Base-by-base conservation (phyloP, 2,113 vertebrate genomes). In the Pristiophorus japonicus region DNA sequence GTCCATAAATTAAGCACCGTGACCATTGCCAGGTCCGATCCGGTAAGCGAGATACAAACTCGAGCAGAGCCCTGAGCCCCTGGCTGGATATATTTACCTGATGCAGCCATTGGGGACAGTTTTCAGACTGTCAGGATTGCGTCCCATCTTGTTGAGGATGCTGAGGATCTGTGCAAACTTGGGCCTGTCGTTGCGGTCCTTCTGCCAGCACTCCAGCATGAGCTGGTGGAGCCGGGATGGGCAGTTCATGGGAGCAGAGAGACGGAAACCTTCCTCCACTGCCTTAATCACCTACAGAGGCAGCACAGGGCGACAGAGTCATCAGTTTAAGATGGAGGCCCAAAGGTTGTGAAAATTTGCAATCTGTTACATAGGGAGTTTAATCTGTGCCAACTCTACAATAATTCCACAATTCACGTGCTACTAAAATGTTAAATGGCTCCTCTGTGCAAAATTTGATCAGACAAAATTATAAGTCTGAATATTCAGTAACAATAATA, bases 141-240 rank as follows among this genome's bases (percentile, higher is more conserved):
- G 98, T n/a, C 98, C 96, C 97, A 98, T 97, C 97, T 99, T 99
- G 97, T 97, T 98, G 96, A 99, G 97, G 96, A 98, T 97, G 2
- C 96, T 98, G 97, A 99, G 98, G 97, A 99, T 98, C 96, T 99
- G 98, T 0, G 98, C 98, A 97, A 99, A 99, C 96, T 97, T 98
- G 96, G 98, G 99, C 96, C 99, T 96, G 97, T 99, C 98, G 0
- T 97, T 98, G 10, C 98, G 97, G 95, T 99, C 99, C 97, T 98
- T 99, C 97, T 99, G 99, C 99, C 99, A 99, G 97, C 99, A 99
- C 97, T 98, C 98, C 85, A 99, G 97, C 99, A 99, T 99, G 95
- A 99, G 97, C 97, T 98, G 98, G 96, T 99, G 99, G 7, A 99
- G 98, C 0, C 97, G 97, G 0, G 97, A 96, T 1, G 98, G 98